These are phyloP conservation scores for Ichneumon xanthorius DNA, from an alignment of 2,888 invertebrate species.

Conservation along the genomic window DNA sequence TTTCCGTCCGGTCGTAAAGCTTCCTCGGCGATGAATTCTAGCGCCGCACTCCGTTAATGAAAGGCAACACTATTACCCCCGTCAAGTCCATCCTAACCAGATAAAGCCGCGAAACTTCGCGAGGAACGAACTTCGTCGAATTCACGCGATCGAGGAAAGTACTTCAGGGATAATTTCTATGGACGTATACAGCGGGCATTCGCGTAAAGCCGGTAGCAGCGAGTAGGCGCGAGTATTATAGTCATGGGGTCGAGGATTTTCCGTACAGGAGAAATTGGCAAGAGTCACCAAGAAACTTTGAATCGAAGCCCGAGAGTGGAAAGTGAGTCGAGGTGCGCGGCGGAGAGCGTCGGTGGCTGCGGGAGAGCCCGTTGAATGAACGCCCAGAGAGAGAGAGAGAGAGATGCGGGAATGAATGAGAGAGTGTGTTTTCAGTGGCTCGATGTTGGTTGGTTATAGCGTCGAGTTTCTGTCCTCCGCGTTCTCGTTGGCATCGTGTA, in stretches of 20 bases:
- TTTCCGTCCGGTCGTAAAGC: not conserved
- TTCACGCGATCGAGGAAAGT: constrained; percentile 13
- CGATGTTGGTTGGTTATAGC: constrained; percentile 42
- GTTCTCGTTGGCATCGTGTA: constrained; percentile 54
- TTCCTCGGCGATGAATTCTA: not conserved
- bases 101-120: not conserved
- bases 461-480: constrained; percentile 45
- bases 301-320: constrained; percentile 81
- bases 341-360: constrained; percentile 54
- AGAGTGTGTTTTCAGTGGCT: constrained; percentile 38
- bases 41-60: not conserved
- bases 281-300: constrained; percentile 81
- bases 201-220: not conserved
- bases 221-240: constrained; percentile 28
- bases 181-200: not conserved
- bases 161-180: constrained; percentile 1
- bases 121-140: constrained; percentile 5
- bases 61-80: not conserved
- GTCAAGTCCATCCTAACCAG: not conserved
- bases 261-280: constrained; percentile 80
- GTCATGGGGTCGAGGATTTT: constrained; percentile 51
- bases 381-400: constrained; percentile 49
- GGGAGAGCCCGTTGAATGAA: constrained; percentile 69
- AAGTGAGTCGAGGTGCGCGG: constrained; percentile 69
- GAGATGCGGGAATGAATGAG: constrained; percentile 66